These are phyloP conservation scores for Zygothrica quintamaculata DNA, from an alignment of 2,888 invertebrate genomes.

Conservation along the genomic window DNA sequence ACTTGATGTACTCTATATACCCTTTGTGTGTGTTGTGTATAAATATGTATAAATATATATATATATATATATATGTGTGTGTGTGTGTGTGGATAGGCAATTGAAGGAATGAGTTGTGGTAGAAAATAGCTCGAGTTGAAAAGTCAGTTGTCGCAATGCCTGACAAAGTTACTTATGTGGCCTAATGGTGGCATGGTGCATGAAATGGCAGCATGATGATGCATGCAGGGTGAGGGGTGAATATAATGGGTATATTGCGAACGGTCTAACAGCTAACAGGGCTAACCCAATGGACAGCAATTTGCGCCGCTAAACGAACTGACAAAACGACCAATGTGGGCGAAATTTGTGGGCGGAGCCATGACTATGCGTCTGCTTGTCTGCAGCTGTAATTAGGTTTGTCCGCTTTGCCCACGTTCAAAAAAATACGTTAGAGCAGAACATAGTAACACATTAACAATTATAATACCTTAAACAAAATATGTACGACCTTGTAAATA, in stretches of 20 bases:
- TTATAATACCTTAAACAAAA: background rate
- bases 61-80: background rate
- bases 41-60: too few relatives aligned
- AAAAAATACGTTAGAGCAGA: conserved; percentile 45
- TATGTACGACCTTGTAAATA: background rate
- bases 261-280: conserved; percentile 1
- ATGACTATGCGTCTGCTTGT: conserved; percentile 28
- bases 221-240: conserved; percentile 7
- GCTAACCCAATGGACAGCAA: conserved; percentile 75
- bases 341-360: conserved; percentile 5
- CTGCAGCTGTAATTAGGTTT: conserved; percentile 78
- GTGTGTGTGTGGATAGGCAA: background rate
- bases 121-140: conserved; percentile 49
- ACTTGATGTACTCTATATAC: conserved; percentile 4
- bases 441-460: conserved; percentile 21
- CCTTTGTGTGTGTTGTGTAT: background rate
- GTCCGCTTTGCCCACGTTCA: conserved; percentile 45
- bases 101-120: background rate
- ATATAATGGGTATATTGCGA: too few relatives aligned
- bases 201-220: too few relatives aligned
- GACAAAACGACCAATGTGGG: conserved; percentile 64
- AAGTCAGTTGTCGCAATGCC: conserved; percentile 73
- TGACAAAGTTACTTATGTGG: conserved; percentile 55
- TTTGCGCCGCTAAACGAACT: conserved; percentile 76
- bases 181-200: conserved; percentile 29